Conservation (phyloP, 2,888 invertebrate genomes). For the Drosophila longiperda region DNA sequence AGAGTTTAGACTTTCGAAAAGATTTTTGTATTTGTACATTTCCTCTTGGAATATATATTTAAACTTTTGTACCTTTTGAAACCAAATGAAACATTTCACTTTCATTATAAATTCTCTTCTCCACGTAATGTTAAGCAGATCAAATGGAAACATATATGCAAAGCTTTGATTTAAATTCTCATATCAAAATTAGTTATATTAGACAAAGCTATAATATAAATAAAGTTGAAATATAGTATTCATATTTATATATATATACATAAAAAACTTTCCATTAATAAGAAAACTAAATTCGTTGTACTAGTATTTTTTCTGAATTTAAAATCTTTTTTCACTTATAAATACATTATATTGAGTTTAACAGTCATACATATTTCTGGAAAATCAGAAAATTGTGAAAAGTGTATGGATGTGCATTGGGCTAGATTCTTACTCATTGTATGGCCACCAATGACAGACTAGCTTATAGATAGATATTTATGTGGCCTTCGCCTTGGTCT, state of each 20-base stretch:
- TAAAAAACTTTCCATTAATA: not conserved
- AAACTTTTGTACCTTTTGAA: not conserved
- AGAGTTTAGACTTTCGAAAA: no score
- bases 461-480: not conserved
- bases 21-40: no score
- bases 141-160: not conserved
- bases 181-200: not conserved
- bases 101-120: not conserved
- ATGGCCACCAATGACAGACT: not conserved
- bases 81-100: not conserved
- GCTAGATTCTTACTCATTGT: slow-evolving; percentile 18
- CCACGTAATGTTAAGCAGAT: not conserved
- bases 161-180: not conserved
- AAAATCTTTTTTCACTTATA: no score
- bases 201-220: not conserved
- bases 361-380: not conserved
- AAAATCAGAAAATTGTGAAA: not conserved
- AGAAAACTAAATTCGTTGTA: not conserved
- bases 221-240: no score
- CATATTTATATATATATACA: no score
- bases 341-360: not conserved
- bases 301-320: no score
- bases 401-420: slow-evolving; percentile 10
- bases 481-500: slow-evolving; percentile 47
- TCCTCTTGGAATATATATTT: no score